phyloP scores from a whole-genome alignment of 2,888 invertebrate species.

The Ormyrus labotus region DNA sequence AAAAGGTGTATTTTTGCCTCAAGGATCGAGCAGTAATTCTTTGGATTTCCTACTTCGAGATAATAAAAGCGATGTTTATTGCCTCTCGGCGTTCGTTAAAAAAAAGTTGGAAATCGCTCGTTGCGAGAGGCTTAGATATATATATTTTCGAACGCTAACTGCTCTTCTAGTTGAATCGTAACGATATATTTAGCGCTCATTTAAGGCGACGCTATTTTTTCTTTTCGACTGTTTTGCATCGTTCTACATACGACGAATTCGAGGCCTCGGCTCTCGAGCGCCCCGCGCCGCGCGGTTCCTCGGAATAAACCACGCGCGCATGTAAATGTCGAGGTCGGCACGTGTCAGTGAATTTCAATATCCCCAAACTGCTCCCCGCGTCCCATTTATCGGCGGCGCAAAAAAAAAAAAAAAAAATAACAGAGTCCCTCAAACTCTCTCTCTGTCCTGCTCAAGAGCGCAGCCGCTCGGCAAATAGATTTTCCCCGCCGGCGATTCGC shows the following conservation, averaged over 20 bases:
- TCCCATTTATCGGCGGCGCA: too few species aligned
- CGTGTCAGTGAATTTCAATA: constrained; percentile 52
- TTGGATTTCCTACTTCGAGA: too few species aligned
- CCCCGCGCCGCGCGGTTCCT: not conserved
- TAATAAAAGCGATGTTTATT: not conserved
- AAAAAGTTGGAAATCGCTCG: too few species aligned
- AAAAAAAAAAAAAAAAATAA: too few species aligned
- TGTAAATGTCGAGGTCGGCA: constrained; percentile 53
- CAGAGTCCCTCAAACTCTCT: too few species aligned
- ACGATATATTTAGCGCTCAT: too few species aligned
- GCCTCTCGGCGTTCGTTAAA: too few species aligned
- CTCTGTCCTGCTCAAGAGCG: not conserved
- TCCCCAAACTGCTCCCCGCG: not conserved
- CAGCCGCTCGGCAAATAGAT: not conserved
- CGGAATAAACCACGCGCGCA: constrained; percentile 36
- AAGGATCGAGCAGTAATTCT: too few species aligned
- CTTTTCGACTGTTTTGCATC: not conserved
- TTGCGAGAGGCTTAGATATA: too few species aligned
- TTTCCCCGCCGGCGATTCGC: not conserved
- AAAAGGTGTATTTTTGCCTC: too few species aligned
- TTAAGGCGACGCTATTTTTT: not conserved
- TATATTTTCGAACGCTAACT: too few species aligned
- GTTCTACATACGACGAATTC: not conserved
- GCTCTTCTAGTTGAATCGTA: too few species aligned
- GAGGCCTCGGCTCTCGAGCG: not conserved